These are phyloP conservation scores for Hemitrygon akajei DNA, from an alignment of 2,797 vertebrate species.

Conservation along the genomic window DNA sequence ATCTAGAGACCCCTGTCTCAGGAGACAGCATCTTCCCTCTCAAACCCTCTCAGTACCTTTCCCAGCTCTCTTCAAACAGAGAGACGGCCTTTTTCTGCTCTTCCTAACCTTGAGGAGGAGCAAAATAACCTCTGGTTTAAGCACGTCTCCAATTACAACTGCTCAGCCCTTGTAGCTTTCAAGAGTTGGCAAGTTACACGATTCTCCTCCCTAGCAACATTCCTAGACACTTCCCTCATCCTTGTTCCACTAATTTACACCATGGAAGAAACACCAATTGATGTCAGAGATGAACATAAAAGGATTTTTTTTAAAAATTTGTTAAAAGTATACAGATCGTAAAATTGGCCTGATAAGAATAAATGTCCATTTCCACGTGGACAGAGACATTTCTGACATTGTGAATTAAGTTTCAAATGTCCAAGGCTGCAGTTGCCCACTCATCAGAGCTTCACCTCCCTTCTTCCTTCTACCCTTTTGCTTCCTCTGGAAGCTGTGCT, in stretches of 20 bases:
- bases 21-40: too few relatives aligned
- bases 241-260: not conserved
- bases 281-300: not conserved
- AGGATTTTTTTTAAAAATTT: not conserved
- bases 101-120: not conserved
- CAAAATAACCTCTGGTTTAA: not conserved
- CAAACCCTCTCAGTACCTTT: too few relatives aligned
- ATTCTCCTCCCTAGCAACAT: not conserved
- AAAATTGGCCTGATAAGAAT: not conserved
- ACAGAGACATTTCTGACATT: not conserved
- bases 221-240: not conserved
- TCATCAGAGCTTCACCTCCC: not conserved
- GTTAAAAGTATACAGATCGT: not conserved
- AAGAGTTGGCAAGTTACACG: not conserved
- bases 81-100: not conserved
- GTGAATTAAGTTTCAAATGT: not conserved
- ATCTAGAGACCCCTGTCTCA: too few relatives aligned
- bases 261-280: too few relatives aligned
- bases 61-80: not conserved
- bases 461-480: not conserved
- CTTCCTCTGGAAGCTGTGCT: not conserved
- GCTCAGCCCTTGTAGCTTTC: not conserved
- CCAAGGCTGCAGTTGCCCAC: not conserved
- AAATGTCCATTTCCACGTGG: not conserved
- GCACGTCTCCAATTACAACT: not conserved